Evolutionary conservation across 2,113 vertebrate species (phyloP).

Genomic region (Chloebia gouldiae): DNA sequence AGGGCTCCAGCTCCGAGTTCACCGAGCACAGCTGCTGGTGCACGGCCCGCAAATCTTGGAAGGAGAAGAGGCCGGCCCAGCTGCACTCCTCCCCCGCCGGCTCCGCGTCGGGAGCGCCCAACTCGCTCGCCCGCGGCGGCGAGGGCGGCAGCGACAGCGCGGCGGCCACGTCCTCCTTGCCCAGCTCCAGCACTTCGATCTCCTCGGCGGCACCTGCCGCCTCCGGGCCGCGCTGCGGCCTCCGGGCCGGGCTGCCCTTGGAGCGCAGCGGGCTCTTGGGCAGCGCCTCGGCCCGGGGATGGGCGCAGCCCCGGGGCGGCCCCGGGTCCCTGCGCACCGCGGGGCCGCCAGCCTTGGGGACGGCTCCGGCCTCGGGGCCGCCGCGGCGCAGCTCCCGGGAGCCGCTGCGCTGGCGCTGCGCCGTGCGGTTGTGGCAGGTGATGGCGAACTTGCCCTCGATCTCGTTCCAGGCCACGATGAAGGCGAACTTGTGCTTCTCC

Average conservation of each 20-base stretch:
- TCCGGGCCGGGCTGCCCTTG: constrained; percentile 19
- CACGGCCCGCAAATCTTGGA: constrained; percentile 87
- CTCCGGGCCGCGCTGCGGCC: neutral
- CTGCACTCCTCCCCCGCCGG: constrained; percentile 84
- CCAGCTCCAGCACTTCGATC: constrained; percentile 77
- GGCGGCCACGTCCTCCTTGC: constrained; percentile 61
- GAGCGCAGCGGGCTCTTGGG: constrained; percentile 28
- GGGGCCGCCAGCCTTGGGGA: constrained; percentile 1
- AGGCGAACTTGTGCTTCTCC: constrained; percentile 91
- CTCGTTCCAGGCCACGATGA: constrained; percentile 99
- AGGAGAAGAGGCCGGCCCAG: constrained; percentile 96
- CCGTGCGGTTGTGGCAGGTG: constrained; percentile 94
- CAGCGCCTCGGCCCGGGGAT: constrained; percentile 9
- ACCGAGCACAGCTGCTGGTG: constrained; percentile 93
- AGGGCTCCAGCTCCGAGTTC: constrained; percentile 91
- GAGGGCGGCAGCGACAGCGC: constrained; percentile 36
- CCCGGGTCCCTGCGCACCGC: constrained; percentile 18
- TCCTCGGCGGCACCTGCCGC: constrained; percentile 58
- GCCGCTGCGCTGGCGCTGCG: constrained; percentile 84
- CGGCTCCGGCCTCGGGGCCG: neutral
- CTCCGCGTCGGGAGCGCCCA: neutral
- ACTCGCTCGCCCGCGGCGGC: constrained; percentile 25
- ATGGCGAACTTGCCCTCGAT: constrained; percentile 95
- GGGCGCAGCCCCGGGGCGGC: neutral
- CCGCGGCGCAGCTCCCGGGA: constrained; percentile 68